Evolutionary conservation across 2,113 vertebrate species (phyloP).

Genomic region (Mionectes macconnelli): DNA sequence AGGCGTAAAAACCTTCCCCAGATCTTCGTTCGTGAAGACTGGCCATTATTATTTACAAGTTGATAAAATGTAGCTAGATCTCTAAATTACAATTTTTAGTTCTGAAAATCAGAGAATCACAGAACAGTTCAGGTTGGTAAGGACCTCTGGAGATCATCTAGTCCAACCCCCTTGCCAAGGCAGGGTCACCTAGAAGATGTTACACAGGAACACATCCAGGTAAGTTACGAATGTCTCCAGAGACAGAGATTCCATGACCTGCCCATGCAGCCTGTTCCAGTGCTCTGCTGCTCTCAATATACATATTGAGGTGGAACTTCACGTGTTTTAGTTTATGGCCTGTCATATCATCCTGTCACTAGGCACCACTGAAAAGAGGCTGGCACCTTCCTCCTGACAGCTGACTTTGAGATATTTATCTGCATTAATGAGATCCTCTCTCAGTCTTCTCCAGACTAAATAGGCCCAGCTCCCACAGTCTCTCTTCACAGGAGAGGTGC

Average conservation of each 20-base stretch:
- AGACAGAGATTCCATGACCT: fast-evolving
- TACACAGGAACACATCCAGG: not conserved
- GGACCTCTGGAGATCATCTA: not conserved
- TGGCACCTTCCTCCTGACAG: not conserved
- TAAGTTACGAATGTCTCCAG: not conserved
- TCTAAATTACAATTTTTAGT: not conserved
- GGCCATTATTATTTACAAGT: not conserved
- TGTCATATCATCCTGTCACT: not conserved
- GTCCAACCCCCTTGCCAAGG: not conserved
- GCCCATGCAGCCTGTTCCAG: not conserved
- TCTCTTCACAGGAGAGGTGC: not conserved
- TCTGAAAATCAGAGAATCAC: not conserved
- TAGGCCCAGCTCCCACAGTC: not conserved
- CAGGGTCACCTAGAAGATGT: not conserved
- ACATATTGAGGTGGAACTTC: not conserved
- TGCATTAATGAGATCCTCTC: not conserved
- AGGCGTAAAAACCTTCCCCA: too few species aligned
- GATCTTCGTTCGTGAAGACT: too few species aligned
- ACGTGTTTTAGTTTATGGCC: not conserved
- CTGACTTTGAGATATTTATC: not conserved
- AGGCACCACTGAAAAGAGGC: not conserved
- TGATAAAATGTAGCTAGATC: not conserved
- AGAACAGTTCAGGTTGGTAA: not conserved
- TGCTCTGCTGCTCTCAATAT: not conserved
- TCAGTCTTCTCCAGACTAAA: not conserved